Evolutionary conservation across 2,797 vertebrate genomes (phyloP), one percentile per base, ranked within the genome.

Genomic region (Mormyrops attenuatus): DNA sequence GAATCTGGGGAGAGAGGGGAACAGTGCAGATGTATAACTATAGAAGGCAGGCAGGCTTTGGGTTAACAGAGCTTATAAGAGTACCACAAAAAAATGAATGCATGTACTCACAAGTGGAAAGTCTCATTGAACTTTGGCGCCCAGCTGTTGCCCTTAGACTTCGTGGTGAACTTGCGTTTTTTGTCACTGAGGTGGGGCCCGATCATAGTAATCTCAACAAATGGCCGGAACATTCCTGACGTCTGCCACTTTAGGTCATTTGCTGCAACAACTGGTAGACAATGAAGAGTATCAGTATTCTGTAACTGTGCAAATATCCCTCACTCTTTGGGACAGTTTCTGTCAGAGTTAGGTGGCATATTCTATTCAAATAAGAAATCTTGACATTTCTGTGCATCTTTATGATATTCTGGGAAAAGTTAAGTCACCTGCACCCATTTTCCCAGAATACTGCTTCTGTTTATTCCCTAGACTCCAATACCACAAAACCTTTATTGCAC

Each of bases 71-170:
- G 34, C 3, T 38, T 13, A 34, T 20, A 5, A 80, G 50, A 80
- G 8, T 38, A 73, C 13, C 44, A 53, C 8, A 77, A 44, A 55
- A 86, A 57, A 34, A 82, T 3, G 7, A 47, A 47, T 20, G 52
- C 9, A 55, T 53, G 47, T 88, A 97, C 98, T 97, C 94, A 99
- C 99, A 99, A 99, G 92, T 99, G 96, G 92, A 99, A 99, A 0
- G 96, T 98, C 94, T 99, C 99, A 2, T 97, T 99, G 95, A 97
- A 99, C 90, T 99, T 99, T 60, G 99, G 99, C 15, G 98, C 96
- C 99, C 99, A 99, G 95, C 97, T 98, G 96, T 99, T 99, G 94
- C 98, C 99, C 94, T 99, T 99, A 22, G 99, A 99, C 92, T 99
- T 99, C 87, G 98, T 99, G 93, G 98, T 97, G 92, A 99, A 99